A percentile compares a stretch with the other conserved stretches of the same genome.
These are phyloP conservation scores for Ochropleura leucogaster DNA, from an alignment of 2,888 invertebrate genomes.

Conservation along the genomic window DNA sequence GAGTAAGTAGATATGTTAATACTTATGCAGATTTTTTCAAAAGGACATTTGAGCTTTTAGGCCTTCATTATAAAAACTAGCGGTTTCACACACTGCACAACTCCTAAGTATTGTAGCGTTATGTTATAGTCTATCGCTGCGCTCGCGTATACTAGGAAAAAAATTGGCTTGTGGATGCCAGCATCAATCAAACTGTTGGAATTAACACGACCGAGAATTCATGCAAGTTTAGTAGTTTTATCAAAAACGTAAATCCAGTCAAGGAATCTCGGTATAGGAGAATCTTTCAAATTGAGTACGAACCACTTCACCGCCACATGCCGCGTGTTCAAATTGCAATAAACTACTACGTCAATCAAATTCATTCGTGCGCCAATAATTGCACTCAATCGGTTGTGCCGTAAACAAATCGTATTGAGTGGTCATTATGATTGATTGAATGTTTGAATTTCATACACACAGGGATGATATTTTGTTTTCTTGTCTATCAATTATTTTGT, in stretches of 20 bases:
- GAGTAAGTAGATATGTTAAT: not conserved
- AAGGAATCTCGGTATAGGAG: not conserved
- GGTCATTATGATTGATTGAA: constrained; percentile 17
- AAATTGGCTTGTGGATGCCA: no score
- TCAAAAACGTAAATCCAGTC: no score
- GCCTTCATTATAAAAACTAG: not conserved
- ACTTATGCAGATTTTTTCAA: not conserved
- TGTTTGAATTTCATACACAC: constrained; percentile 19
- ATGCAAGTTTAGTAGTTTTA: no score
- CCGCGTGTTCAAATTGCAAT: constrained; percentile 20
- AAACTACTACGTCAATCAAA: constrained; percentile 30
- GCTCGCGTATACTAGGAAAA: no score
- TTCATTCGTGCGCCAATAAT: constrained; percentile 3
- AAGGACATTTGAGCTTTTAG: not conserved
- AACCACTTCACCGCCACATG: constrained; percentile 20
- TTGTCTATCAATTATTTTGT: no score
- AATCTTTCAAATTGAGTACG: constrained; percentile 16
- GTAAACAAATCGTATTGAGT: constrained; percentile 18
- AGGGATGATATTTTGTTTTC: no score
- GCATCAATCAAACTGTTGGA: no score
- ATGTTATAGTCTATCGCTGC: no score
- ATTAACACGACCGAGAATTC: no score
- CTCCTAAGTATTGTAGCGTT: no score
- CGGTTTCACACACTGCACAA: no score
- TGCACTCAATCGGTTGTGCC: constrained; percentile 5